Evolutionary conservation across 2,888 invertebrate genomes (phyloP), one percentile per base, ranked within the genome.

Genomic region (Stenichneumon culpator): DNA sequence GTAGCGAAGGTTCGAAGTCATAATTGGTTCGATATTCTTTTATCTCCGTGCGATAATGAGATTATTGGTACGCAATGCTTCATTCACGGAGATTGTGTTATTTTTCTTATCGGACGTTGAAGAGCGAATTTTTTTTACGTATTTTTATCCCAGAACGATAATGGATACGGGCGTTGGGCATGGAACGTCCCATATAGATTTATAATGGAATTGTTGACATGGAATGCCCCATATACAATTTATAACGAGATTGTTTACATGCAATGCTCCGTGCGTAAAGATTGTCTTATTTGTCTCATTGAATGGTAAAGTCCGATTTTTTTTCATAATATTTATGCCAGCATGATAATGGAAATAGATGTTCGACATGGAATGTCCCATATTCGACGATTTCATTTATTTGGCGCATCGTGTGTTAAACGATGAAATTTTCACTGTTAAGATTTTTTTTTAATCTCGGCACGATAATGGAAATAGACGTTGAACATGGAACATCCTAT

Each of bases 361-460:
- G n/a, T n/a, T n/a, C n/a, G n/a, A n/a, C n/a, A n/a, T n/a, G n/a
- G 25, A 57, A 57, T 16, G 6, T 3, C 50, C 50, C 50, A 3
- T 57, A 57, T 25, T 11, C 2, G 6, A 11, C 11, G 2, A 57
- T 36, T 36, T 36, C 2, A 36, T 36, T 36, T 3, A 25, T 57
- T 52, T 52, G 4, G 6, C 52, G 7, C 9, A 25, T 57, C 25
- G 25, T 25, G 11, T 7, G 22, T 14, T 22, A 3, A 57, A 28
- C 2, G 16, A 52, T 74, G 11, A 72, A 63, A 22, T 72, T 70
- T 54, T 80, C 60, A 28, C n/a, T 63, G 32, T n/a, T n/a, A 50
- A 3, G 25, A 28, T 52, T 19, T 60, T 80, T 54, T 28, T 28
- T 28, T 1, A 28, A 28, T 28, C 25, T 3, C 3, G 25, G 25